Conservation (phyloP, 1,140 invertebrate species). For the Apolygus lucorum region DNA sequence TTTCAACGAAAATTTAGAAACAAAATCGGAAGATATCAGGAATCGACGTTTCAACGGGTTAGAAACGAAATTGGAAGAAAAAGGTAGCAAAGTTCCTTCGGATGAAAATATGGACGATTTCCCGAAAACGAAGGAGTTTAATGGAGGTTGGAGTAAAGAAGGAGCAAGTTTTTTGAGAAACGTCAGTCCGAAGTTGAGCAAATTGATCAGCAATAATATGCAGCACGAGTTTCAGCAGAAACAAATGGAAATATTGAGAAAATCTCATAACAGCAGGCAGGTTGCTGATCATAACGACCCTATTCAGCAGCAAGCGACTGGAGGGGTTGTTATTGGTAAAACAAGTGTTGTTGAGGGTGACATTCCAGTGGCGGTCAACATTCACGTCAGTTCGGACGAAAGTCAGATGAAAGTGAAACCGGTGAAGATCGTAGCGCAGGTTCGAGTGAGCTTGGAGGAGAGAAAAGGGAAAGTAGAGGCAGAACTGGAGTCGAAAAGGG, state of each 20-base stretch:
- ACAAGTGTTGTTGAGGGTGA: neutral
- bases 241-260: constrained; percentile 9
- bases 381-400: neutral
- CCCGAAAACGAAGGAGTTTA: too few relatives aligned
- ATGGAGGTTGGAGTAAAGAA: constrained; percentile 29
- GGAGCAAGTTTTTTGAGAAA: constrained; percentile 18
- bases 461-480: neutral
- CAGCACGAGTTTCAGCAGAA: constrained; percentile 22
- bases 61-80: too few relatives aligned
- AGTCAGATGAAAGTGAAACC: neutral
- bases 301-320: too few relatives aligned
- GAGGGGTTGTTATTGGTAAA: too few relatives aligned
- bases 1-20: too few relatives aligned
- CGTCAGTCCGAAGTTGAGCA: constrained; percentile 26
- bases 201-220: constrained; percentile 22
- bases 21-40: too few relatives aligned
- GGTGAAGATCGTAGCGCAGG: neutral
- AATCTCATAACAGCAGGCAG: neutral
- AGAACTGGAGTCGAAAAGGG: neutral
- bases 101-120: too few relatives aligned
- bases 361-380: neutral
- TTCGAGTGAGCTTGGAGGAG: neutral
- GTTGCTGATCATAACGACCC: too few relatives aligned
- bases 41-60: too few relatives aligned
- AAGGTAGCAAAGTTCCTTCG: too few relatives aligned